Base-by-base conservation (phyloP, 1,140 invertebrate genomes). In the Drosophila tristis region DNA sequence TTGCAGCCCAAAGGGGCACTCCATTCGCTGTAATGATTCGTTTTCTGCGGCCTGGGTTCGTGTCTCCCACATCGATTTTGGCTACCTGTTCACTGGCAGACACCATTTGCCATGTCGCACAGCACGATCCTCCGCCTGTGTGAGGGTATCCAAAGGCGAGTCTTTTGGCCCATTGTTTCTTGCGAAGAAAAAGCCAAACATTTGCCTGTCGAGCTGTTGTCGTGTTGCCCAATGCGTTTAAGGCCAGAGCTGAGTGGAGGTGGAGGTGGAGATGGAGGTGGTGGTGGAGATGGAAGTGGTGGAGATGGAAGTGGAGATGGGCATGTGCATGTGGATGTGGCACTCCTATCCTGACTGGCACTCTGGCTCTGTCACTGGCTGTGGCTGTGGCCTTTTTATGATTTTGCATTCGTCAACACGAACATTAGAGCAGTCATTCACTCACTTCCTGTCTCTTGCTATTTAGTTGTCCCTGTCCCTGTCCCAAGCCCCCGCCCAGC, bases 391-490 rank as follows among this genome's bases (percentile, higher is more conserved):
- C 58, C 63, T 79, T 84, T 72, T 80, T 76, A 75, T 72, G 62
- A 85, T 85, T 82, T 85, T 84, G 80, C 80, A 84, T 84, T 84
- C 80, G 62, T 80, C 80, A 75, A 74, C 80, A 74, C 61, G 64
- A 71, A 66, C 70, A 82, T 82, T 70, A 77, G 79, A 67, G 29
- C 43, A 45, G 56, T 57, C 62, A 57, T 31, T 56, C 35, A 15
- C 35, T 26, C 11, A 15, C 45, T 26, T 11, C 9, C 25, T 39
- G 9, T 55, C 13, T 31, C 50, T 9, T 7, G 16, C 53, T 42
- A 3, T n/a, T n/a, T 44, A 4, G 7, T n/a, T 13, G 15, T 20
- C 43, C 31, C 26, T 9, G 5, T 6, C 29, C 48, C 45, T 56
- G 23, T 20, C 2, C n/a, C 23, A 2, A 23, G 2, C 23, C 23